A percentile compares a stretch with the other conserved stretches of the same genome.
phyloP scores from a whole-genome alignment of 1,140 invertebrate species.

The Acyrthosiphon pisum region DNA sequence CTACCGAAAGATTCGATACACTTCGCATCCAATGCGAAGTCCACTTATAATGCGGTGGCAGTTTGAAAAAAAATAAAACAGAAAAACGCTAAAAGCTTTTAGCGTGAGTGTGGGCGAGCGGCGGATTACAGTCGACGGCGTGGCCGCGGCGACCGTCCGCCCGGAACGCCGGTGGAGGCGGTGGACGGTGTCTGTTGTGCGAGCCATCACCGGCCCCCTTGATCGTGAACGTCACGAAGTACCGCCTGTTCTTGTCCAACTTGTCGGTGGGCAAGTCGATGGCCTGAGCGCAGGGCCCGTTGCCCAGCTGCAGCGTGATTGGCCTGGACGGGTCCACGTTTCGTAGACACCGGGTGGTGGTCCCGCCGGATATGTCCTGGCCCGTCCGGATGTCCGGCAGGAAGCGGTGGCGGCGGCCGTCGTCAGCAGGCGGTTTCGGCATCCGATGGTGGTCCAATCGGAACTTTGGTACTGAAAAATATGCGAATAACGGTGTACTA shows the following conservation, averaged over 20 bases:
- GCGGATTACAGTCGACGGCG: neutral
- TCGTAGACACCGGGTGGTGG: conserved; percentile 59
- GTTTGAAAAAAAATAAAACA: neutral
- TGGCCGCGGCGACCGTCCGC: neutral
- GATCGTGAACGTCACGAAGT: conserved; percentile 88
- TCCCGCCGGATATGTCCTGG: conserved; percentile 62
- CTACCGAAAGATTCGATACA: neutral
- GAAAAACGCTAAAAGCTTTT: conserved; percentile 42
- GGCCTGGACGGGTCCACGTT: conserved; percentile 62
- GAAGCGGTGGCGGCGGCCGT: conserved; percentile 63
- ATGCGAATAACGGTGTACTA: neutral
- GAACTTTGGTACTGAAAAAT: conserved; percentile 68
- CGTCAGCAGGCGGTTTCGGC: conserved; percentile 67
- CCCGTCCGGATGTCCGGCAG: conserved; percentile 66
- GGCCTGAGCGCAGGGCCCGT: conserved; percentile 80
- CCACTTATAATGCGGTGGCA: neutral
- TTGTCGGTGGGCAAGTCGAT: conserved; percentile 84
- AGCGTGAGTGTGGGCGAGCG: conserved; percentile 39
- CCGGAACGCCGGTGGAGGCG: neutral
- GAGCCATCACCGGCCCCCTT: conserved; percentile 66
- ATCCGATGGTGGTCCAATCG: conserved; percentile 78
- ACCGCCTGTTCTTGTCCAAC: conserved; percentile 85
- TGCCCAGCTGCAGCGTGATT: conserved; percentile 78
- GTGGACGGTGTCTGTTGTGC: neutral
- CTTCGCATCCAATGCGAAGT: neutral